Evolutionary conservation across 2,797 vertebrate species (phyloP), one percentile per base, ranked within the genome.

Genomic region (Parauchenoglanis punctatus): DNA sequence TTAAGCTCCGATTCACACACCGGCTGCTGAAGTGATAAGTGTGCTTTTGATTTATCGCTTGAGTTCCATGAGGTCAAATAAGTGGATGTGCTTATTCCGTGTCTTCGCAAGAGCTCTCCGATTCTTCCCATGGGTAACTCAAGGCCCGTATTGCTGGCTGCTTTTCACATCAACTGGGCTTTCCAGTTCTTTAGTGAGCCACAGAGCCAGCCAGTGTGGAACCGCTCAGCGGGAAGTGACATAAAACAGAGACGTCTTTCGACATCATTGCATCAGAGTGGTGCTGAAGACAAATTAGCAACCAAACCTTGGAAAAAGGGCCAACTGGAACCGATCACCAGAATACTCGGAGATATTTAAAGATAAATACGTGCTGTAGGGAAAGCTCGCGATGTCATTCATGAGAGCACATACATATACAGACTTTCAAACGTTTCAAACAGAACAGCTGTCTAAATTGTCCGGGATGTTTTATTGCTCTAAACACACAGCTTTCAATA

Each of bases 11-110:
- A 52, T 81, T 78, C 82, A 31, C 70, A 67, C 46, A 59, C 63
- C 17, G 52, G 67, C 61, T 82, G 87, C 88, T 88, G 77, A 86
- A 86, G 84, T 86, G 86, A 90, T 89, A 88, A 89, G 68, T 85
- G 82, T 73, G 61, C 76, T 84, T 78, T 80, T 82, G 49, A 89
- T 84, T 90, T 82, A 90, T 83, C 85, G 78, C 83, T 46, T 44
- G 61, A 76, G 81, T 81, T 70, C 46, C 46, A 65, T 84, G 25
- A 77, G 82, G 35, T 84, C 3, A 52, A 73, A 68, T 84, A 52
- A 63, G 28, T 81, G 83, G 59, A 81, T 73, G 68, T 46, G 76
- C 85, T 89, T 78, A 86, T 82, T 86, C 78, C 65, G n/a, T 40
- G 81, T 89, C 25, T 40, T 56, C 35, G 56, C 83, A 23, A 70